Conservation (phyloP, 2,888 invertebrate genomes). For the Polyploca ridens region DNA sequence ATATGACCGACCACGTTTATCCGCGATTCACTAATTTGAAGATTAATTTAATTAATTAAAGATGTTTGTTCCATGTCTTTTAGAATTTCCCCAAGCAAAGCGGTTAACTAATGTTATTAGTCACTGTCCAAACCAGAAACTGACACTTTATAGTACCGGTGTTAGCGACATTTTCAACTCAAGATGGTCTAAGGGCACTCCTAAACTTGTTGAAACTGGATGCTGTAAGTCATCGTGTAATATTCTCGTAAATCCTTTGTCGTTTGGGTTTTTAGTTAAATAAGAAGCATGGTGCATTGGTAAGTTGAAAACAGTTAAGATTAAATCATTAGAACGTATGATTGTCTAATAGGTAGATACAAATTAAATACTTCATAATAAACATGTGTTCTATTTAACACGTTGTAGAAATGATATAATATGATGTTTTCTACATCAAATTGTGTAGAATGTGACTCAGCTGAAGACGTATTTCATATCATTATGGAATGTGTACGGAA, state of each 20-base stretch:
- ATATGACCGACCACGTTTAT: too few species aligned
- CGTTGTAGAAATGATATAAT: too few species aligned
- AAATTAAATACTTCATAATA: too few species aligned
- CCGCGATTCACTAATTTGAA: too few species aligned
- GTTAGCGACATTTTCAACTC: constrained; percentile 24
- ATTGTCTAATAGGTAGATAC: too few species aligned
- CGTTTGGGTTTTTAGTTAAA: background rate
- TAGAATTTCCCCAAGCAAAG: background rate
- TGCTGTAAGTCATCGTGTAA: background rate
- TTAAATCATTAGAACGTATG: too few species aligned
- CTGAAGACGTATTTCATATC: too few species aligned
- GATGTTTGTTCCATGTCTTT: background rate
- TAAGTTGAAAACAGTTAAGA: background rate
- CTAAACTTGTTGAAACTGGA: constrained; percentile 2
- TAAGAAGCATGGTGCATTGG: background rate
- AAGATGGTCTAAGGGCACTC: constrained; percentile 13
- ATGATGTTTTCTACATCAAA: too few species aligned
- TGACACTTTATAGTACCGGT: constrained; percentile 15
- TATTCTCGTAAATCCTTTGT: background rate
- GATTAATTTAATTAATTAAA: too few species aligned
- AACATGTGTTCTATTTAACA: too few species aligned
- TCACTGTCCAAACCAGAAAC: constrained; percentile 19
- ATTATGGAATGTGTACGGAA: too few species aligned
- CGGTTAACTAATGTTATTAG: constrained; percentile 17
- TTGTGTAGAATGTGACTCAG: too few species aligned